Conservation (phyloP, 1,140 invertebrate genomes). For the Eufriesea mexicana region DNA sequence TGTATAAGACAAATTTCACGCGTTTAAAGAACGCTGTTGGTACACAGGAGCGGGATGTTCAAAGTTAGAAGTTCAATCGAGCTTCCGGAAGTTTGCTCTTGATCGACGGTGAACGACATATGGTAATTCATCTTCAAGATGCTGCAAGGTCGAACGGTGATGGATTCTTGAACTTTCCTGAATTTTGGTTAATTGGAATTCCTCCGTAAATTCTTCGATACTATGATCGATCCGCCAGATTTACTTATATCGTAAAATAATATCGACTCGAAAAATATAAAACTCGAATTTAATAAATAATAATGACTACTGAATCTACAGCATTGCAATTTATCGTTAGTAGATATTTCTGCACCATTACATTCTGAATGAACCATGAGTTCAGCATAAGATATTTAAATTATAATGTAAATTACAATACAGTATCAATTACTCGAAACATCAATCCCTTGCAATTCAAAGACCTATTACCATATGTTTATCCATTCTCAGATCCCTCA, state of each 20-base stretch:
- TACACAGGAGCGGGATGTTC: neutral
- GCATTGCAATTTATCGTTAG: no score
- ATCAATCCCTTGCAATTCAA: no score
- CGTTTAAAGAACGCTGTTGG: neutral
- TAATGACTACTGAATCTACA: no score
- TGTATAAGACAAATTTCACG: neutral
- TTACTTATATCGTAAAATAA: no score
- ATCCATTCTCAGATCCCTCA: no score
- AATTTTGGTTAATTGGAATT: slow-evolving; percentile 19
- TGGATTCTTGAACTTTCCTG: slow-evolving; percentile 3
- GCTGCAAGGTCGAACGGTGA: slow-evolving; percentile 5
- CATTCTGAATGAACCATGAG: no score
- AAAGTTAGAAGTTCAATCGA: neutral
- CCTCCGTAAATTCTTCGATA: neutral
- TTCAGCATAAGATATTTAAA: no score
- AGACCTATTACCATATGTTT: no score
- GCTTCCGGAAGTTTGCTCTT: neutral
- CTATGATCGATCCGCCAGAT: neutral
- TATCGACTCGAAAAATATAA: neutral
- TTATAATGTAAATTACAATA: no score
- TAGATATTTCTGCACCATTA: no score
- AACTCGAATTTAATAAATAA: neutral
- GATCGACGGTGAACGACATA: slow-evolving; percentile 4
- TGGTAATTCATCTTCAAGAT: slow-evolving; percentile 7
- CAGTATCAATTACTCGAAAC: no score